phyloP scores from a whole-genome alignment of 2,797 vertebrate genomes.

The Labroides dimidiatus region DNA sequence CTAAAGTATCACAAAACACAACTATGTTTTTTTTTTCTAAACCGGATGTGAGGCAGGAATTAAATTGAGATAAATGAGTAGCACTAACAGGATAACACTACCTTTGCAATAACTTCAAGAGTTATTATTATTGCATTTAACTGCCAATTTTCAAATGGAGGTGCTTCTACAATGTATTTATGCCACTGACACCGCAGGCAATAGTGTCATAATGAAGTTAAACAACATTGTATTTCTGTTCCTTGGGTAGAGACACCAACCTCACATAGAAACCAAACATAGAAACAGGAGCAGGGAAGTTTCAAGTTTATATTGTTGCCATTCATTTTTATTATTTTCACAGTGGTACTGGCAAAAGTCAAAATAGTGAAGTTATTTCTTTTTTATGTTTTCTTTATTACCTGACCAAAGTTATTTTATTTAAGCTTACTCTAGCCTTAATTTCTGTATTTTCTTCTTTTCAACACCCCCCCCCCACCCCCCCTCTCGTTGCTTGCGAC shows the following conservation, averaged over 20 bases:
- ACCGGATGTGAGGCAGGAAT: neutral
- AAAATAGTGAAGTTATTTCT: too few relatives aligned
- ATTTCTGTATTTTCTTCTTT: neutral
- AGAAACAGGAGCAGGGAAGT: neutral
- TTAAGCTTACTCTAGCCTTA: neutral
- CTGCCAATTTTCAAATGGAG: neutral
- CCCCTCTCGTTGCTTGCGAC: neutral
- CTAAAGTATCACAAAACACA: neutral
- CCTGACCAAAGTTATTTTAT: too few relatives aligned
- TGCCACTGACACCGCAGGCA: neutral
- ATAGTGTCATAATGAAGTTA: neutral
- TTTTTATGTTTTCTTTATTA: too few relatives aligned
- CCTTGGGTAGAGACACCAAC: neutral
- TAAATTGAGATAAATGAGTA: neutral
- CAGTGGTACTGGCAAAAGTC: too few relatives aligned
- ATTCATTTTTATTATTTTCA: too few relatives aligned
- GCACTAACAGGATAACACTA: neutral
- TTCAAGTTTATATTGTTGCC: too few relatives aligned
- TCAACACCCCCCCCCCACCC: too few relatives aligned
- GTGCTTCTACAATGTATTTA: conserved; percentile 1
- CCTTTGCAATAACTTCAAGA: neutral
- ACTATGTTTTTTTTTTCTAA: neutral
- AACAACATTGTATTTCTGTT: neutral
- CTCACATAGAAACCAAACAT: neutral
- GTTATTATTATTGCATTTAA: neutral